These are phyloP conservation scores for Siderastrea siderea DNA, from an alignment of 92 coral and sea anemone genomes.

Conservation along the genomic window DNA sequence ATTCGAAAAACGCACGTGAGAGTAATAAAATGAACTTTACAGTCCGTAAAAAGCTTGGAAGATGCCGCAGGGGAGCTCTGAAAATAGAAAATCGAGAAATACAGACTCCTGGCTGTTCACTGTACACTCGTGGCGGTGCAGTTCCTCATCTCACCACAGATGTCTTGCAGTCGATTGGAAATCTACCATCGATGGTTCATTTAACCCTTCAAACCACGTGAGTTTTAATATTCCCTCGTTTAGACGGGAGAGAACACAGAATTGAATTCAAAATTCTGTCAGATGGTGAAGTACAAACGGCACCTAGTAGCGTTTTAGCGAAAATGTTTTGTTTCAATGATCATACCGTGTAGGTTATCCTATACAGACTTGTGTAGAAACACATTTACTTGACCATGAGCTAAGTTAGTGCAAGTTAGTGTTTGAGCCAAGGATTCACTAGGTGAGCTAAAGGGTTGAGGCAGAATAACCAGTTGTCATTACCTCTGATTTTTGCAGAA, in stretches of 20 bases:
- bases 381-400: too few species aligned
- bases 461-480: neutral
- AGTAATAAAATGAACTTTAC: conserved; percentile 64
- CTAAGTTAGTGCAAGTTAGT: too few species aligned
- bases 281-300: too few species aligned
- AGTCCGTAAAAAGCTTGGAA: conserved; percentile 22
- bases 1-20: too few species aligned
- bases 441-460: too few species aligned
- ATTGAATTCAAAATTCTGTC: neutral
- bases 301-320: too few species aligned
- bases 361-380: too few species aligned
- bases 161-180: conserved; percentile 55
- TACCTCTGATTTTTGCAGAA: conserved; percentile 19
- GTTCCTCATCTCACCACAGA: conserved; percentile 87
- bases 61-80: conserved; percentile 75
- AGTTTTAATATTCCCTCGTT: conserved; percentile 34
- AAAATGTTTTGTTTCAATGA: too few species aligned
- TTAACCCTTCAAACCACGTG: conserved; percentile 89
- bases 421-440: too few species aligned
- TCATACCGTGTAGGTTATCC: too few species aligned
- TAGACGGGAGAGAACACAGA: neutral
- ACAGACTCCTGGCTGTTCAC: conserved; percentile 86
- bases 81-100: conserved; percentile 39
- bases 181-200: conserved; percentile 75
- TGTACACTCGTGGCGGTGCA: conserved; percentile 91